Evolutionary conservation across 2,113 vertebrate genomes (phyloP).

Genomic region (Triplophysa tibetana): DNA sequence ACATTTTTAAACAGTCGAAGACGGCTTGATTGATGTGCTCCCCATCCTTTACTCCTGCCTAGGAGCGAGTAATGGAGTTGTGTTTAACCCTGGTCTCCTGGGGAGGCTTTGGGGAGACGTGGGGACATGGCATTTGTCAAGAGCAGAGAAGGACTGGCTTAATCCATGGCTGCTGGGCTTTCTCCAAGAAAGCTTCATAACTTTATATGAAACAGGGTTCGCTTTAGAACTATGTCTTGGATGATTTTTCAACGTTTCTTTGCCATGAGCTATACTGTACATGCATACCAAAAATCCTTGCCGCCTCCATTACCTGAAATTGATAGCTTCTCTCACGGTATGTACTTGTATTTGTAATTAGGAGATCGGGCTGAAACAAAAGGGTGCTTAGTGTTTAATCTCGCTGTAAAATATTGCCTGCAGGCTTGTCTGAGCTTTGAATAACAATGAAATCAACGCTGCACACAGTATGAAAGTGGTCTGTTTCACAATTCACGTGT

Average conservation of each 20-base stretch:
- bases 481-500: constrained; percentile 46
- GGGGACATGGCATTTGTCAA: constrained; percentile 62
- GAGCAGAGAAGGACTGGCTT: constrained; percentile 40
- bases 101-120: constrained; percentile 51
- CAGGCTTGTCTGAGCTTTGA: constrained; percentile 48
- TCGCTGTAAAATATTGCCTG: constrained; percentile 45
- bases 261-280: not conserved
- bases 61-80: constrained; percentile 57
- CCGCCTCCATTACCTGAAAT: constrained; percentile 8
- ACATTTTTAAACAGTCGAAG: constrained; percentile 59
- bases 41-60: constrained; percentile 52
- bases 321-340: constrained; percentile 4
- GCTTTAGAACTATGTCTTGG: constrained; percentile 32
- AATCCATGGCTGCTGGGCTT: constrained; percentile 52
- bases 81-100: constrained; percentile 56
- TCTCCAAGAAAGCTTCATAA: constrained; percentile 46
- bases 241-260: constrained; percentile 31
- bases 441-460: constrained; percentile 41
- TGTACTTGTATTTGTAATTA: constrained; percentile 32
- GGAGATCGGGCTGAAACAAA: constrained; percentile 47
- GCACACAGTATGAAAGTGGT: not conserved
- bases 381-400: constrained; percentile 58
- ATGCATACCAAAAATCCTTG: constrained; percentile 6
- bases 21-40: constrained; percentile 58
- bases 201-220: constrained; percentile 41